Evolutionary conservation across 2,113 vertebrate species (phyloP), one percentile per base, ranked within the genome.

Genomic region (Mustela nigripes): DNA sequence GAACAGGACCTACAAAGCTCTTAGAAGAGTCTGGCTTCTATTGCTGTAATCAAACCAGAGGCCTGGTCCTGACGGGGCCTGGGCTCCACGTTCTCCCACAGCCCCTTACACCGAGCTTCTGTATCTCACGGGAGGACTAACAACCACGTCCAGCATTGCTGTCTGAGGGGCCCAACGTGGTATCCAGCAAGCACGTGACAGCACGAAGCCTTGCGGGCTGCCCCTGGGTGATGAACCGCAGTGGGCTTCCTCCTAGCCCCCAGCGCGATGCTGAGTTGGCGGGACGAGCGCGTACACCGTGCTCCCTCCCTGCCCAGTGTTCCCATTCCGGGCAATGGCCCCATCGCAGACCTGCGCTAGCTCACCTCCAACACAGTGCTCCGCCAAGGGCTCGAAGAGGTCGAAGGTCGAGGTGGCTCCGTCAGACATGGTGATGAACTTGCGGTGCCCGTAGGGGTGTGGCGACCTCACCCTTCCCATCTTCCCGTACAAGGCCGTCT

Each of bases 401-500:
- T 99, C 99, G 92, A 99, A 99, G 33, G 99, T 99, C 1, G 99
- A 99, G 0, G 99, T 99, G 21, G 99, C 99, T 63, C 99, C 99
- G 26, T 99, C 99, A 3, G 99, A 98, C 99, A 99, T 99, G 0
- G 99, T 99, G 91, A 99, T 98, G 98, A 99, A 99, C 98, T 99
- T 99, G 94, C 99, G 99, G 76, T 99, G 99, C 87, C 99, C 99
- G 0, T 98, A 98, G 0, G 99, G 99, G 98, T 99, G 99, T 0
- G 99, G 99, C 0, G 99, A 99, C 95, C 99, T 99, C 96, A 99
- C 99, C 81, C 99, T 98, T 12, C 99, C 99, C 98, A 99, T 99
- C 98, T 99, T 99, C 93, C 99, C 99, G 5, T 99, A 99, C 84
- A 99, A 98, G 39, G 99, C 99, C 0, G 99, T 99, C 98, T 99